phyloP scores from a whole-genome alignment of 2,113 vertebrate species.

The western clawed frog (Xenopus tropicalis) region UCB_Xtro_10.0 CM004448.2:112089501-112090000 shows the following conservation, averaged over 20 bases:
- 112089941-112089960: neutral
- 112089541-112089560: too few species aligned
- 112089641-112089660: too few species aligned
- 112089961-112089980: fast-evolving
- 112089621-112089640: too few species aligned
- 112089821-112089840: constrained; percentile 8
- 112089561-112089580: too few species aligned
- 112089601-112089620: too few species aligned
- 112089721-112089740: too few species aligned
- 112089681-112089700: neutral
- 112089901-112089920: neutral
- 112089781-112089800: neutral
- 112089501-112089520: too few species aligned
- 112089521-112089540: too few species aligned
- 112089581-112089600: too few species aligned
- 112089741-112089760: neutral
- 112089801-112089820: constrained; percentile 3
- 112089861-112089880: neutral
- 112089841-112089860: constrained; percentile 13
- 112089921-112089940: constrained; percentile 4
- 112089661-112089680: neutral
- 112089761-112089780: constrained; percentile 1
- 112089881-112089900: constrained; percentile 12
- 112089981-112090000: constrained; percentile 5
- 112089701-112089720: neutral